Evolutionary conservation across 1,140 invertebrate genomes (phyloP).

Genomic region (Antheraea mylitta): DNA sequence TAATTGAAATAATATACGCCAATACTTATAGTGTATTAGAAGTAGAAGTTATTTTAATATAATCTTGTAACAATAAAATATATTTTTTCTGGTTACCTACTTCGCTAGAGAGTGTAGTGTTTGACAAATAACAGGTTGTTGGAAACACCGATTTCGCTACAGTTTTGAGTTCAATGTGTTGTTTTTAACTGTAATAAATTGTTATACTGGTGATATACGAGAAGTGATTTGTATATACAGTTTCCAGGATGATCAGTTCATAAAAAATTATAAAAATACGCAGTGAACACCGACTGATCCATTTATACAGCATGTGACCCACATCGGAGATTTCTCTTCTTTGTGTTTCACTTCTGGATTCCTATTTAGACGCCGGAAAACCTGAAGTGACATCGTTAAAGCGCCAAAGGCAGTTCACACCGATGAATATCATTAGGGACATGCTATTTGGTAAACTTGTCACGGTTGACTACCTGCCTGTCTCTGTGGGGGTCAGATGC

Average conservation of each 20-base stretch:
- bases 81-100: slow-evolving; percentile 56
- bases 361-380: slow-evolving; percentile 30
- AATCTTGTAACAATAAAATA: slow-evolving; percentile 35
- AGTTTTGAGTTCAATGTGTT: slow-evolving; percentile 57
- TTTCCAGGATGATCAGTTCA: slow-evolving; percentile 10
- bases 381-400: slow-evolving; percentile 6
- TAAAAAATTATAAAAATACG: slow-evolving; percentile 22
- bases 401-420: slow-evolving; percentile 10
- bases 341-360: slow-evolving; percentile 47
- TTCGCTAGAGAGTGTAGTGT: slow-evolving; percentile 57
- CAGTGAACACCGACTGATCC: slow-evolving; percentile 39
- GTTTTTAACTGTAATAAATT: slow-evolving; percentile 37
- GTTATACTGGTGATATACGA: slow-evolving; percentile 17
- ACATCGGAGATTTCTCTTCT: slow-evolving; percentile 79
- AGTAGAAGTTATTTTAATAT: slow-evolving; percentile 41
- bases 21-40: slow-evolving; percentile 32
- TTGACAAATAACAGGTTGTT: slow-evolving; percentile 77
- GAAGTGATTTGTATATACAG: slow-evolving; percentile 18
- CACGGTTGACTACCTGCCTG: slow-evolving; percentile 60
- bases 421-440: slow-evolving; percentile 23
- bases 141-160: slow-evolving; percentile 71
- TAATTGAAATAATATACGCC: slow-evolving; percentile 46
- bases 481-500: slow-evolving; percentile 47
- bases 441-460: slow-evolving; percentile 53
- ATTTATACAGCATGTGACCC: slow-evolving; percentile 81